Base-by-base conservation (phyloP, 2,113 vertebrate genomes). In the Cottus gobio region DNA sequence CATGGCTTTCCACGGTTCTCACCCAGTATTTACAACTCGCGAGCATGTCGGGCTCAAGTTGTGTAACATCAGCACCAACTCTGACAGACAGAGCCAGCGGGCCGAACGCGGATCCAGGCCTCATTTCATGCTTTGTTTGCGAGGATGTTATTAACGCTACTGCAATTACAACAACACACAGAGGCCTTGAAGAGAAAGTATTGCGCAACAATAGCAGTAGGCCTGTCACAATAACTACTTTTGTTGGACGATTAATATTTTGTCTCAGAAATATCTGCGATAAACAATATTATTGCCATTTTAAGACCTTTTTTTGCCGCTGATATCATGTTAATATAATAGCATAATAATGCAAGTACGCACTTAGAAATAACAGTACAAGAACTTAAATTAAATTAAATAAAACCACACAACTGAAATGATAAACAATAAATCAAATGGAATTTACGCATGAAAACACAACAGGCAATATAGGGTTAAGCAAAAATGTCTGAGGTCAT, bases 81-180 rank as follows among this genome's bases (percentile, higher is more conserved):
- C 60, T 84, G 86, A 86, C 71, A 36, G 85, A 90, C 85, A 72
- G 80, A 83, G 76, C 48, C 88, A 85, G 76, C 80, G 12, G 82
- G 73, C 80, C 75, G 48, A 57, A 65, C 62, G 42, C 54, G 18
- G 24, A 70, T 48, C 72, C 76, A 15, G 78, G 60, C 62, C 81
- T 67, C 37, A 79, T 84, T 86, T 86, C 71, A 84, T 77, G 83
- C 69, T 80, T 84, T 65, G 31, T 87, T 82, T 72, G 31, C 85
- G 68, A 77, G 71, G 73, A 67, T 65, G 34, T 79, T 67, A 76
- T 34, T 54, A 37, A 69, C 76, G 68, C 63, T 48, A 20, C 66
- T 71, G 65, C 57, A 34, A 79, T 39, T 26, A 52, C 22, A 57
- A 48, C 9, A 65, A 64, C 66, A 61, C 34, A 26, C 26, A 71